Evolutionary conservation across 2,113 vertebrate genomes (phyloP).

Genomic region (Natator depressus): DNA sequence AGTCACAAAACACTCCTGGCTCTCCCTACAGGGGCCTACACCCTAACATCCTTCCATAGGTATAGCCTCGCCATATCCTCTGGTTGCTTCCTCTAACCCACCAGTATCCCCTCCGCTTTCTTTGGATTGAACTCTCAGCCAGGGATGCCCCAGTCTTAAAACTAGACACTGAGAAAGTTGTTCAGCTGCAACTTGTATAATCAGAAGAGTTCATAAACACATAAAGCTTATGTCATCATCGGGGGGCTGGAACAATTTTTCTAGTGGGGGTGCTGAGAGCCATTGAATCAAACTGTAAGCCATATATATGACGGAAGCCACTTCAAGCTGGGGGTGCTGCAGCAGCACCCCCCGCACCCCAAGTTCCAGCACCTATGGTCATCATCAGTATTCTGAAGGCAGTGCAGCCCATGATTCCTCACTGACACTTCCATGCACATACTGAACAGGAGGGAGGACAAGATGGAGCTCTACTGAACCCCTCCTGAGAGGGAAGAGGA

Average conservation of each 20-base stretch:
- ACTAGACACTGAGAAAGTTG: constrained; percentile 7
- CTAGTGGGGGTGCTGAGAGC: too few species aligned
- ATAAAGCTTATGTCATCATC: constrained; percentile 2
- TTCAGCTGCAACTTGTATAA: constrained; percentile 6
- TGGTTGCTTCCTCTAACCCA: rapidly evolving
- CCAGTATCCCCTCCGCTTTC: constrained; percentile 16
- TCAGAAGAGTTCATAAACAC: constrained; percentile 39
- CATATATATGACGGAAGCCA: too few species aligned
- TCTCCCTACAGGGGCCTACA: rapidly evolving
- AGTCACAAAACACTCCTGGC: neutral
- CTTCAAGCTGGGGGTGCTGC: too few species aligned
- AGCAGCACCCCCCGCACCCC: too few species aligned
- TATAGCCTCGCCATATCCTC: rapidly evolving
- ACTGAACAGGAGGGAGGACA: too few species aligned
- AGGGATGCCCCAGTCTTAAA: neutral
- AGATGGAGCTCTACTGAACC: too few species aligned
- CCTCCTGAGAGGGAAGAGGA: too few species aligned
- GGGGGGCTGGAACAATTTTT: too few species aligned
- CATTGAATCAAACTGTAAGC: too few species aligned
- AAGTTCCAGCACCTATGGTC: too few species aligned
- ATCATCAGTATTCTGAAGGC: constrained; percentile 3
- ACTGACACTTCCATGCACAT: too few species aligned
- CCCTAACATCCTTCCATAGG: rapidly evolving
- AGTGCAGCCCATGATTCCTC: too few species aligned
- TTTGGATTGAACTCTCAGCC: neutral